phyloP scores from a whole-genome alignment of 2,113 vertebrate species.

The Petaurus breviceps region DNA sequence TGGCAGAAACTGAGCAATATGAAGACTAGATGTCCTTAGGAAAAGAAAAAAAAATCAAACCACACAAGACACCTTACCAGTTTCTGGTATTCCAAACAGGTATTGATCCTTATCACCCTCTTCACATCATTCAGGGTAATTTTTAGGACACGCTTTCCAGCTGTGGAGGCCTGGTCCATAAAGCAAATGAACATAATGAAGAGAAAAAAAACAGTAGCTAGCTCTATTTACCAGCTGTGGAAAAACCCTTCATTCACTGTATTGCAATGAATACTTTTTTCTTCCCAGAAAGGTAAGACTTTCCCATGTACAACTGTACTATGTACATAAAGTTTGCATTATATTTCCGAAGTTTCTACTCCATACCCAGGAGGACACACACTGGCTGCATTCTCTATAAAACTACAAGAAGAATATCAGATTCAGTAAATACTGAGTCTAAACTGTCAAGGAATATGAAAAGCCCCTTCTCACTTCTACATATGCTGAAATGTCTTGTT shows the following conservation, averaged over 20 bases:
- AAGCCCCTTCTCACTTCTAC: background rate
- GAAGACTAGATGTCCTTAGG: background rate
- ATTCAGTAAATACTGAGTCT: rapidly evolving
- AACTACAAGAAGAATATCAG: background rate
- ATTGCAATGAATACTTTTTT: background rate
- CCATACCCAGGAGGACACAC: rapidly evolving
- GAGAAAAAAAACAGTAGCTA: background rate
- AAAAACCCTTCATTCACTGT: background rate
- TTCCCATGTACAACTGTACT: background rate
- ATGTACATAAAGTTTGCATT: background rate
- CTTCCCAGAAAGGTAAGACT: background rate
- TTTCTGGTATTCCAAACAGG: background rate
- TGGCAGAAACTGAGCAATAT: background rate
- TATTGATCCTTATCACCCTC: constrained; percentile 68
- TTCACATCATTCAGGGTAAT: constrained; percentile 74
- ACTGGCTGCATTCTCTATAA: background rate
- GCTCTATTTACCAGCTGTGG: background rate
- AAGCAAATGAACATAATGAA: rapidly evolving
- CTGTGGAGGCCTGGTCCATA: constrained; percentile 61
- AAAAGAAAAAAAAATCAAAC: background rate
- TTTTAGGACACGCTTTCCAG: constrained; percentile 58
- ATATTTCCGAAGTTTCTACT: background rate
- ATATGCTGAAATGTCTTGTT: background rate
- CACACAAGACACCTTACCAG: constrained; percentile 67
- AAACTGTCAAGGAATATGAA: rapidly evolving